phyloP scores from a whole-genome alignment of 1,140 invertebrate genomes.

The Danaus plexippus region DNA sequence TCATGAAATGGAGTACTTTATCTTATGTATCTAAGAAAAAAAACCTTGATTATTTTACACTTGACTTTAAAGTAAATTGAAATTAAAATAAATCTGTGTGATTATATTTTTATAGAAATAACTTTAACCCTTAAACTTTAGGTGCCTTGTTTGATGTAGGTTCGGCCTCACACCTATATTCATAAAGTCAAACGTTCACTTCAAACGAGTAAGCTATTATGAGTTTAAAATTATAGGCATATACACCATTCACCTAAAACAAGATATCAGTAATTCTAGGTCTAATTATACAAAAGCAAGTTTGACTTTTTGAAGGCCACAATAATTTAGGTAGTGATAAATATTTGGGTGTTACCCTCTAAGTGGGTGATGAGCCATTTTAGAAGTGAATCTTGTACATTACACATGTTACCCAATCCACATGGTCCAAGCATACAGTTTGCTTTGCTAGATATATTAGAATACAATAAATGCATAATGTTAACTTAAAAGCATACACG shows the following conservation, averaged over 20 bases:
- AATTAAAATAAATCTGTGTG: constrained; percentile 15
- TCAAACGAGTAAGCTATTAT: constrained; percentile 8
- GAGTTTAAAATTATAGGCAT: constrained; percentile 32
- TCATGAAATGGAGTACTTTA: constrained; percentile 59
- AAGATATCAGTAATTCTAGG: constrained; percentile 59
- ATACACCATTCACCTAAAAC: constrained; percentile 43
- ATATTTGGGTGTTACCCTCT: constrained; percentile 51
- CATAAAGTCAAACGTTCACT: constrained; percentile 10
- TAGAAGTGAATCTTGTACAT: constrained; percentile 52
- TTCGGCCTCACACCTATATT: constrained; percentile 20
- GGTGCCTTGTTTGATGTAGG: constrained; percentile 16
- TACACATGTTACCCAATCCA: constrained; percentile 54
- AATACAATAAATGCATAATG: constrained; percentile 45
- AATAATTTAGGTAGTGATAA: constrained; percentile 57
- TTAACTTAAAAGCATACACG: constrained; percentile 12
- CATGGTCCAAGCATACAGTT: constrained; percentile 18
- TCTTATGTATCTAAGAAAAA: constrained; percentile 64
- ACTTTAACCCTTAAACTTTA: constrained; percentile 27
- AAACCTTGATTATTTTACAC: constrained; percentile 65
- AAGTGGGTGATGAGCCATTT: constrained; percentile 53
- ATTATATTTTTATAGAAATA: constrained; percentile 21
- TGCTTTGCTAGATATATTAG: constrained; percentile 7
- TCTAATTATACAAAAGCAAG: constrained; percentile 62
- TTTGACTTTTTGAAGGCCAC: constrained; percentile 58
- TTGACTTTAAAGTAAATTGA: constrained; percentile 42